These are phyloP conservation scores for Mycteria americana DNA, from an alignment of 2,797 vertebrate genomes.

Conservation along the genomic window DNA sequence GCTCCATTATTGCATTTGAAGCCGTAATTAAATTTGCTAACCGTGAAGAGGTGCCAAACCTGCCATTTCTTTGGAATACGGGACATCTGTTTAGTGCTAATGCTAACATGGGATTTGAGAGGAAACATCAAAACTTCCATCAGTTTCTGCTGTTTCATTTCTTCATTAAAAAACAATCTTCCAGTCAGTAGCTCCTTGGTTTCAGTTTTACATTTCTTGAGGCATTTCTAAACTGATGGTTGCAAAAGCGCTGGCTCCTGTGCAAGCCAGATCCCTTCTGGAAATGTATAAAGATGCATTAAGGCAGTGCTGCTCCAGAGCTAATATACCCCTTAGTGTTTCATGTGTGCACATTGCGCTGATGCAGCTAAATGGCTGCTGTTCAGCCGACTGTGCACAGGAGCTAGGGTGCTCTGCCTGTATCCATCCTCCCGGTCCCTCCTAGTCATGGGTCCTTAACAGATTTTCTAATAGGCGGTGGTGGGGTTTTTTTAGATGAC, in stretches of 20 bases:
- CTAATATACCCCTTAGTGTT: accelerated
- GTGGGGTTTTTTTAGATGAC: not conserved
- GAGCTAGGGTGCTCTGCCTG: not conserved
- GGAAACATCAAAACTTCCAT: slow-evolving; percentile 1
- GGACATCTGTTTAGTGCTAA: slow-evolving; percentile 71
- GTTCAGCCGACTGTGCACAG: not conserved
- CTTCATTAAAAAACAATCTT: not conserved
- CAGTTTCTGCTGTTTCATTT: not conserved
- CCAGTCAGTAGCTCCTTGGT: not conserved
- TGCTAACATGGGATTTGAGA: slow-evolving; percentile 11
- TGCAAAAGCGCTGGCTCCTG: not conserved
- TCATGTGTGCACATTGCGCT: not conserved
- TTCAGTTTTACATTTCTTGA: not conserved
- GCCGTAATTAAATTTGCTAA: slow-evolving; percentile 72
- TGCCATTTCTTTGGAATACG: slow-evolving; percentile 62
- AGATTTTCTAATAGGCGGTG: not conserved
- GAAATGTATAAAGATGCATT: accelerated
- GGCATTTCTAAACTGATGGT: not conserved
- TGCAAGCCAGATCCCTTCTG: not conserved
- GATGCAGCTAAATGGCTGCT: not conserved
- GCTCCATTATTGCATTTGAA: slow-evolving; percentile 73
- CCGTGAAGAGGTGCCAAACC: slow-evolving; percentile 67
- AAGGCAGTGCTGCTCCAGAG: not conserved
- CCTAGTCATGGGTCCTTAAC: not conserved
- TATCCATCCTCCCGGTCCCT: not conserved